phyloP scores from a whole-genome alignment of 2,888 invertebrate species.

The Dione vanillae region DNA sequence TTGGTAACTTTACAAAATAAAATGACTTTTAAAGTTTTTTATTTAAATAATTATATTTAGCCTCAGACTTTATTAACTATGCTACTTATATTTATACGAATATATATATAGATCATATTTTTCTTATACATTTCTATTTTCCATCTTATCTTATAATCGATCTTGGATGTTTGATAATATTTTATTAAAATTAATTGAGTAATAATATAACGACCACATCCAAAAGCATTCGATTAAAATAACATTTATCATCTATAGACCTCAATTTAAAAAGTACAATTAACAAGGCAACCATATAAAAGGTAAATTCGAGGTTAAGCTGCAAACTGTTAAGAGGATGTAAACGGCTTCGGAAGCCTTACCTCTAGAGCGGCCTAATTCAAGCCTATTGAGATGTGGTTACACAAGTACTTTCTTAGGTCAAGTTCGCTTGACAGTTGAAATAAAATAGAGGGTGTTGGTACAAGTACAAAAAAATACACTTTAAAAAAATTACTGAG shows the following conservation, averaged over 20 bases:
- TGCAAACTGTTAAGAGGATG: conserved; percentile 43
- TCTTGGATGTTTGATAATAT: no score
- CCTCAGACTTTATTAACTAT: no score
- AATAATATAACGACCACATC: background rate
- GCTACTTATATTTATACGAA: no score
- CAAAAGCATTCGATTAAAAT: background rate
- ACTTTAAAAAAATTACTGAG: no score
- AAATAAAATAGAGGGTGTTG: background rate
- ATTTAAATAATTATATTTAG: no score
- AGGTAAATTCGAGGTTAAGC: conserved; percentile 41
- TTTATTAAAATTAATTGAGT: no score
- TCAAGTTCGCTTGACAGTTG: conserved; percentile 15
- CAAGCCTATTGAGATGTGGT: conserved; percentile 35
- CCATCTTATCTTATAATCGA: no score
- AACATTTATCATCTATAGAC: background rate
- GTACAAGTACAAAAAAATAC: background rate
- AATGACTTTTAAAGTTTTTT: no score
- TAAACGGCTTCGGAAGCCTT: conserved; percentile 48
- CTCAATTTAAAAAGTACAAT: conserved; percentile 15
- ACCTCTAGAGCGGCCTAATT: conserved; percentile 37
- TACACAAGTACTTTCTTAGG: conserved; percentile 31
- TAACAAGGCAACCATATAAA: conserved; percentile 40
- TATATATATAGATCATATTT: no score
- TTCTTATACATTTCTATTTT: no score
- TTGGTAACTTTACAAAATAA: no score